phyloP scores from a whole-genome alignment of 2,797 vertebrate genomes.

The Acipenser oxyrinchus region DNA sequence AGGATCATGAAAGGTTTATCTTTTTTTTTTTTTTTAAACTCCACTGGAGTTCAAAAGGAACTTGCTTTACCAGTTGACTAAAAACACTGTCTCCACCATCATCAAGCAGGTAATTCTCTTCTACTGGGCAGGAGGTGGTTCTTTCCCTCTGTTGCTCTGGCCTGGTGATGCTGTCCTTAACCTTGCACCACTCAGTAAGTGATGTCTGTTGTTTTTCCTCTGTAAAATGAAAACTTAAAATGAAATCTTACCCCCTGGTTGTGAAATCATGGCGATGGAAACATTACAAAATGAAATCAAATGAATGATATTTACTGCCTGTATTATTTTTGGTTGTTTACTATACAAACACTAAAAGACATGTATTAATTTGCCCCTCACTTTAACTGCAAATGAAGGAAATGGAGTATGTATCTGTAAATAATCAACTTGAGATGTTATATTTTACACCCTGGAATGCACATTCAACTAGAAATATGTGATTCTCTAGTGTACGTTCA shows the following conservation, averaged over 20 bases:
- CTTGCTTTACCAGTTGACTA: slow-evolving; percentile 59
- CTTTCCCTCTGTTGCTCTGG: slow-evolving; percentile 44
- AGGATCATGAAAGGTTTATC: no score
- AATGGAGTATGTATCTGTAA: no score
- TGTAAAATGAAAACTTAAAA: slow-evolving; percentile 32
- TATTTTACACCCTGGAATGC: no score
- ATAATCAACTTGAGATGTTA: no score
- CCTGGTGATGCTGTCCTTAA: slow-evolving; percentile 42
- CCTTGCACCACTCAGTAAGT: slow-evolving; percentile 74
- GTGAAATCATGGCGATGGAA: background rate
- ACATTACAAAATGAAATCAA: background rate
- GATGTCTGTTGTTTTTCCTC: slow-evolving; percentile 72
- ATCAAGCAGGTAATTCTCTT: slow-evolving; percentile 53
- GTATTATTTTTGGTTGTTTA: no score
- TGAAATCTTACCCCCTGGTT: background rate
- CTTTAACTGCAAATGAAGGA: no score
- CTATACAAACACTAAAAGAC: no score
- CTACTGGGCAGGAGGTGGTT: slow-evolving; percentile 35
- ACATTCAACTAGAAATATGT: no score
- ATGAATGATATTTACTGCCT: background rate
- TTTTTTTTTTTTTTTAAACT: no score
- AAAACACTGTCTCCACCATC: slow-evolving; percentile 53
- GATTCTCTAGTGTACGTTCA: no score
- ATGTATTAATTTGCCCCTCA: no score
- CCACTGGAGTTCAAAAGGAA: background rate